Evolutionary conservation across 2,888 invertebrate genomes (phyloP).

Genomic region (Metopia argyrocephala): DNA sequence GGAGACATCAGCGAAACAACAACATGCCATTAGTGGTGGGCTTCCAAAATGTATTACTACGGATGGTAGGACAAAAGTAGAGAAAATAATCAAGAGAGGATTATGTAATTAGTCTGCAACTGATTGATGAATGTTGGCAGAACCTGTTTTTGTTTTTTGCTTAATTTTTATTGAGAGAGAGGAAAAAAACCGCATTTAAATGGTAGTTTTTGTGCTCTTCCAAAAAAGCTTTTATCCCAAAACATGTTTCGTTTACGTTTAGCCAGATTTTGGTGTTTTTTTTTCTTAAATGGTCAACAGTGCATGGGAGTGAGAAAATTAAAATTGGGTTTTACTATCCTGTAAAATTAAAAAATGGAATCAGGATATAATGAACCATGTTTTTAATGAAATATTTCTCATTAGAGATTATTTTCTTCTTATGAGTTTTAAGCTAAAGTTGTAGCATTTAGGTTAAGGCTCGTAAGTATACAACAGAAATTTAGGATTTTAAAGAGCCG

Average conservation of each 20-base stretch:
- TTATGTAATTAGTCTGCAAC: conserved; percentile 79
- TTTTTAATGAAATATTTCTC: too few species aligned
- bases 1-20: not conserved
- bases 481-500: too few species aligned
- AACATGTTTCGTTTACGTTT: conserved; percentile 29
- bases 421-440: too few species aligned
- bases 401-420: too few species aligned
- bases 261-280: not conserved
- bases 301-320: too few species aligned
- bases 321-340: too few species aligned
- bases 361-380: too few species aligned
- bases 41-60: conserved; percentile 66
- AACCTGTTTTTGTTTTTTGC: conserved; percentile 47
- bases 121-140: conserved; percentile 77
- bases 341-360: too few species aligned
- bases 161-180: too few species aligned
- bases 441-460: not conserved
- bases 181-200: conserved; percentile 53
- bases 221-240: conserved; percentile 54
- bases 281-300: not conserved
- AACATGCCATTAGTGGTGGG: conserved; percentile 47
- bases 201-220: conserved; percentile 20
- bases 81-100: conserved; percentile 75
- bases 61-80: conserved; percentile 65
- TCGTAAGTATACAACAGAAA: too few species aligned